phyloP scores from a whole-genome alignment of 2,113 vertebrate species.

The Lycocorax pyrrhopterus region DNA sequence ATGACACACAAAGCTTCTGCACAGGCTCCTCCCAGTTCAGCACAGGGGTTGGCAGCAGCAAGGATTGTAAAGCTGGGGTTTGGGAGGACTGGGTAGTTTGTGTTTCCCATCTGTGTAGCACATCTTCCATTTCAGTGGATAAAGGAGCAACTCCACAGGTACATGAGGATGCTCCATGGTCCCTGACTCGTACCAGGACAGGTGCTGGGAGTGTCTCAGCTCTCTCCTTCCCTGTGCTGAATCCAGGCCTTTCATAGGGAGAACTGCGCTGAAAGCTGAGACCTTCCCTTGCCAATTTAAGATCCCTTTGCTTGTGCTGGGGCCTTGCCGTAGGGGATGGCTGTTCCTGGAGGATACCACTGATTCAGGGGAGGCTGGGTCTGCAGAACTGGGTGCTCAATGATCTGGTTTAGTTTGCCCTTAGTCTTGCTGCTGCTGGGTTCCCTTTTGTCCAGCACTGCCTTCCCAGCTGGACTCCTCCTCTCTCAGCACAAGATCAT shows the following conservation, averaged over 20 bases:
- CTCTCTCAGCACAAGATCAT: not conserved
- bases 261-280: not conserved
- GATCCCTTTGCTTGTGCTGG: not conserved
- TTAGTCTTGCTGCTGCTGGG: not conserved
- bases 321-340: rapidly evolving
- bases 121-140: not conserved
- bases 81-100: not conserved
- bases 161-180: not conserved
- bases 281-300: not conserved
- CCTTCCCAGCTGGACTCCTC: not conserved
- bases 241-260: not conserved
- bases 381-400: not conserved
- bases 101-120: not conserved
- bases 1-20: not conserved
- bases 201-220: not conserved
- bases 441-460: rapidly evolving
- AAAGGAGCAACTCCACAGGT: not conserved
- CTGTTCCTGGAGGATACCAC: not conserved
- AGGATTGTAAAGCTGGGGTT: not conserved
- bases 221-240: not conserved
- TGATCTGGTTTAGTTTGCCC: not conserved
- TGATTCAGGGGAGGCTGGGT: not conserved
- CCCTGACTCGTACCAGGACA: not conserved
- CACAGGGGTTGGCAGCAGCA: not conserved
- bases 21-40: not conserved